Conservation (phyloP, 2,113 vertebrate genomes). For the Zapornia atra region DNA sequence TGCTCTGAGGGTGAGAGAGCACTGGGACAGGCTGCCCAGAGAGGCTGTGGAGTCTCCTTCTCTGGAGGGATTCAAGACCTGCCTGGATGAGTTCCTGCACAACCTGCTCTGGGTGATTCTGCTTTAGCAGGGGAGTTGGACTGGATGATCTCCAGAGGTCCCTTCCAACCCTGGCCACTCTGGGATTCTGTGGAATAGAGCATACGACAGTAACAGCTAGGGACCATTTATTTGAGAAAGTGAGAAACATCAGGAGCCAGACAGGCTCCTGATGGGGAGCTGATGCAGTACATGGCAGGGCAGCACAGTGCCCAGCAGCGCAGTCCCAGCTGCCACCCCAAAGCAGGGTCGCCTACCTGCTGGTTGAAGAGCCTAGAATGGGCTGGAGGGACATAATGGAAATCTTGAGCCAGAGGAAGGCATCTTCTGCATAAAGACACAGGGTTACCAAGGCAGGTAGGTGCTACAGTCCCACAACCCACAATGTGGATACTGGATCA, state of each 20-base stretch:
- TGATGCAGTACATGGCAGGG: background rate
- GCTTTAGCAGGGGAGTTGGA: too few relatives aligned
- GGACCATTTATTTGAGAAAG: background rate
- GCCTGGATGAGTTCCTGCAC: too few relatives aligned
- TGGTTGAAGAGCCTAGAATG: background rate
- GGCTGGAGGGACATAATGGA: background rate
- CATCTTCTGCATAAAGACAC: background rate
- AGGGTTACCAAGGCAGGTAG: background rate
- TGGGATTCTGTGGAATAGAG: background rate
- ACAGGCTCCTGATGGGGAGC: background rate
- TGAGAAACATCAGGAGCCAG: background rate
- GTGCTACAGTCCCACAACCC: background rate
- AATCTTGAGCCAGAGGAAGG: background rate
- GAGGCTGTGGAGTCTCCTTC: too few relatives aligned
- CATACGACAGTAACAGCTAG: background rate
- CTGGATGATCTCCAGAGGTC: too few relatives aligned
- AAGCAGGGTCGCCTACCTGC: background rate
- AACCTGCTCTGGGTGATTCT: too few relatives aligned
- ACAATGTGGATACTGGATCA: background rate
- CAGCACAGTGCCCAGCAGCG: background rate
- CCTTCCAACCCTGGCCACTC: too few relatives aligned
- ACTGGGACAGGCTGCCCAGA: too few relatives aligned
- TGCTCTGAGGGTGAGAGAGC: too few relatives aligned
- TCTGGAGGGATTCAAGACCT: too few relatives aligned
- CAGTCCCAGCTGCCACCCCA: background rate